A percentile compares a stretch with the other conserved stretches of the same genome.
Conservation (phyloP, 2,113 vertebrate genomes). For the Charina bottae region DNA sequence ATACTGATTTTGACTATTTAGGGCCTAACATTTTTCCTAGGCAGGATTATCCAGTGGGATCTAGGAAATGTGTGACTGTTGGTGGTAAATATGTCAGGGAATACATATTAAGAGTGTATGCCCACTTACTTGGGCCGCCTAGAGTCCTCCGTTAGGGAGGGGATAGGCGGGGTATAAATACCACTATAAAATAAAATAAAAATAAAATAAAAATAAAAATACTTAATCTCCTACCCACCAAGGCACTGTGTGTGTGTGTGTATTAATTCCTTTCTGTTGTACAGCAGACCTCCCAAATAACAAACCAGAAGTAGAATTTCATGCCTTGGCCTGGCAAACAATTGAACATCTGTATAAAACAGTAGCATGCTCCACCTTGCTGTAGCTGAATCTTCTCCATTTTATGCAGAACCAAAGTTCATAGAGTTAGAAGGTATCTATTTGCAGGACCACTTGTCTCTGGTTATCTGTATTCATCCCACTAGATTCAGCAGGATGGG, state of each 20-base stretch:
- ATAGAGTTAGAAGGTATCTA: background rate
- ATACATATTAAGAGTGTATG: background rate
- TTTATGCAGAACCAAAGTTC: background rate
- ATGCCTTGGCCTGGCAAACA: background rate
- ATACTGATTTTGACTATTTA: background rate
- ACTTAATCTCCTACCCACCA: background rate
- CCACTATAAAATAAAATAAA: no score
- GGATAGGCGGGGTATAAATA: no score
- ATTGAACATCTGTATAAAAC: background rate
- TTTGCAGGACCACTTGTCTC: background rate
- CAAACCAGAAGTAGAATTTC: background rate
- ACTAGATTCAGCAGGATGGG: background rate
- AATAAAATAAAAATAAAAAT: no score
- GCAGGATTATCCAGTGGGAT: background rate
- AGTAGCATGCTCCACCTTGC: background rate
- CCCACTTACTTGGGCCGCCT: no score
- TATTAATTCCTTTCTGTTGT: background rate
- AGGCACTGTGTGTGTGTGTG: background rate
- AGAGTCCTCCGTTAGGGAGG: no score
- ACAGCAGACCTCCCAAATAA: background rate
- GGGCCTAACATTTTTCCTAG: background rate
- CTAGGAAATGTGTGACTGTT: background rate
- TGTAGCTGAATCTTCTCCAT: background rate
- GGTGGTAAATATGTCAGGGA: background rate
- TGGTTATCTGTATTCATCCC: background rate